Evolutionary conservation across 2,797 vertebrate species (phyloP), one percentile per base, ranked within the genome.

Genomic region (Harpagifer antarcticus): DNA sequence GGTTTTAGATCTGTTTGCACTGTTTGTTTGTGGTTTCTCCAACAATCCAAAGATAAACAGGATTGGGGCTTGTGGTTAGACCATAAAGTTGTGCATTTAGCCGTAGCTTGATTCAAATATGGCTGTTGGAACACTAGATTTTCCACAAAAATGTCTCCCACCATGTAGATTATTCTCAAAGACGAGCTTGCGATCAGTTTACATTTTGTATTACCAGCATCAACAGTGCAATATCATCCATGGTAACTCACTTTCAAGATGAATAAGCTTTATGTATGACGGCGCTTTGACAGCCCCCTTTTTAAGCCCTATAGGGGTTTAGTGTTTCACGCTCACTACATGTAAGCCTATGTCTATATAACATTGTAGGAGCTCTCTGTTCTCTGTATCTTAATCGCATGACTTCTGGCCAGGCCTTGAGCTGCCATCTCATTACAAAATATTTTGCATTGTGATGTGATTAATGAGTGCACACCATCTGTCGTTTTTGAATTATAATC

Each of bases 391-490:
- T 49, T 56, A 60, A 69, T 71, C 66, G 64, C 63, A 54, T 69
- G 60, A 61, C 54, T 65, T 78, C 42, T 72, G 62, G 23, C 52
- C 42, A 60, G 60, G 80, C 56, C 68, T 56, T 86, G 80, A 74
- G 45, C 59, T 61, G 44, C 42, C 27, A 37, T 81, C 63, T 74
- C 42, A 56, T 76, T 57, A 47, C 20, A 57, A 77, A 74, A 72
- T 79, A 68, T 65, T 57, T 63, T n/a, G 17, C 49, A 27, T 72
- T 55, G 63, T 70, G n/a, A 48, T 74, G 50, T 60, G 37, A 72
- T 81, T 68, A 75, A 62, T 49, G 64, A 40, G 47, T 67, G 49
- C 63, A 50, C 67, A 44, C 71, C 76, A 86, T 83, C 84, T 83
- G 85, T 69, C 72, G 62, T 82, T 81, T 37, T 75, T 75, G 71